Base-by-base conservation (phyloP, 2,888 invertebrate species). In the Drosophila dives region DNA sequence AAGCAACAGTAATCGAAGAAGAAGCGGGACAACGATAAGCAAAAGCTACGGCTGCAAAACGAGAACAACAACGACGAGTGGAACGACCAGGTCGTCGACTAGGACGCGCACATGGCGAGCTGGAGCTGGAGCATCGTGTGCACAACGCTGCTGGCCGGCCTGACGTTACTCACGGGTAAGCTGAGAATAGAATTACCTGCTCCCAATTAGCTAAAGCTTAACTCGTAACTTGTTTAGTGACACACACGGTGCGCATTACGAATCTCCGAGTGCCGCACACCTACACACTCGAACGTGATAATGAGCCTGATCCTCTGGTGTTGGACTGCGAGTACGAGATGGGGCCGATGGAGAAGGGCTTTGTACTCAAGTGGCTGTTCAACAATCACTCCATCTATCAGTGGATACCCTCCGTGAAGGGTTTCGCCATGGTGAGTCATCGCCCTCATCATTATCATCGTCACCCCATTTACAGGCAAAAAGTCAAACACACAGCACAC, bases 341-440 rank as follows among this genome's bases (percentile, higher is more conserved):
- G 72, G 91, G 84, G 67, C 81, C 91, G 61, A 72, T 87, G 62
- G 93, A 93, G 78, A 92, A 92, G 78, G 93, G 93, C 66, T 92
- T 93, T 74, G 93, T 93, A 49, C 84, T 93, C 53, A 93, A 93
- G 87, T 93, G 93, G 93, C 89, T 93, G 72, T 91, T 93, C 67
- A 93, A 93, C 79, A 93, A 93, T 80, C 91, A 92, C 74, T 91
- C 91, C 67, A 93, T 93, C 81, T 93, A 93, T 80, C 93, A 93
- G 71, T 93, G 93, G 93, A 93, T 93, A 81, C 92, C 93, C 69
- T 91, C 92, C 72, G 92, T 92, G 38, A 92, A 92, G 80, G 93
- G 93, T 65, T 92, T 91, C 76, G 92, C 93, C 80, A 91, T 93
- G 91, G 93, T 93, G 89, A 89, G 90, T 88, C 75, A 77, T 59